Percentiles rank a stretch among this genome's conserved stretches.
These are phyloP conservation scores for Pyrrhia umbra DNA, from an alignment of 2,888 invertebrate genomes.

Conservation along the genomic window DNA sequence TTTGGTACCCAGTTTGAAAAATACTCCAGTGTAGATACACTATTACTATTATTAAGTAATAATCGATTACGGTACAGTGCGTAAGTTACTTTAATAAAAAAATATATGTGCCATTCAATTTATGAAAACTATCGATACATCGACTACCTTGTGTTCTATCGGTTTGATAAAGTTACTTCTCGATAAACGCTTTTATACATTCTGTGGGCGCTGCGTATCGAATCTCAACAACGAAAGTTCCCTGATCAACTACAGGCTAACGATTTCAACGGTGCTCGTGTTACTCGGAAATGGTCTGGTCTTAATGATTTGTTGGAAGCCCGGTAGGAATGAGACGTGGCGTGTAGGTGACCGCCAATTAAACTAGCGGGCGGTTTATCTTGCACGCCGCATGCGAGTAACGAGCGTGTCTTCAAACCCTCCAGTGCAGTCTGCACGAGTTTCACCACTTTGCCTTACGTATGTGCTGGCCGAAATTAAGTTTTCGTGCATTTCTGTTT, in stretches of 20 bases:
- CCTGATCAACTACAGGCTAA: constrained; percentile 8
- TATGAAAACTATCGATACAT: no score
- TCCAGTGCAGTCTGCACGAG: constrained; percentile 21
- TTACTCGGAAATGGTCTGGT: constrained; percentile 21
- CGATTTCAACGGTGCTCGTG: constrained; percentile 23
- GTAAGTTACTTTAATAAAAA: no score
- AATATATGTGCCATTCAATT: no score
- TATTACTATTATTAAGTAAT: no score
- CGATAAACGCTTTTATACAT: not conserved
- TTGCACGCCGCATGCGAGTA: constrained; percentile 74
- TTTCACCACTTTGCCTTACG: constrained; percentile 22
- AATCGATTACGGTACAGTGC: no score
- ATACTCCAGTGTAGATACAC: no score
- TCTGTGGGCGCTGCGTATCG: not conserved
- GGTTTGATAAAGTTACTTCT: no score
- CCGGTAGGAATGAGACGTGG: constrained; percentile 42
- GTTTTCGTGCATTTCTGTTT: not conserved
- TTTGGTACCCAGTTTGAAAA: no score
- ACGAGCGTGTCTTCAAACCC: constrained; percentile 73
- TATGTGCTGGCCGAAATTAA: constrained; percentile 7
- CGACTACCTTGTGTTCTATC: no score
- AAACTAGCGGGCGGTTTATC: constrained; percentile 74
- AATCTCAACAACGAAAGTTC: not conserved
- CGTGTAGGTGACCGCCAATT: constrained; percentile 79
- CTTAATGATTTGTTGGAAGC: constrained; percentile 38